Percentiles rank a stretch among this genome's conserved stretches.
Evolutionary conservation across 2,888 invertebrate genomes (phyloP).

Genomic region (Eupithecia subfuscata): DNA sequence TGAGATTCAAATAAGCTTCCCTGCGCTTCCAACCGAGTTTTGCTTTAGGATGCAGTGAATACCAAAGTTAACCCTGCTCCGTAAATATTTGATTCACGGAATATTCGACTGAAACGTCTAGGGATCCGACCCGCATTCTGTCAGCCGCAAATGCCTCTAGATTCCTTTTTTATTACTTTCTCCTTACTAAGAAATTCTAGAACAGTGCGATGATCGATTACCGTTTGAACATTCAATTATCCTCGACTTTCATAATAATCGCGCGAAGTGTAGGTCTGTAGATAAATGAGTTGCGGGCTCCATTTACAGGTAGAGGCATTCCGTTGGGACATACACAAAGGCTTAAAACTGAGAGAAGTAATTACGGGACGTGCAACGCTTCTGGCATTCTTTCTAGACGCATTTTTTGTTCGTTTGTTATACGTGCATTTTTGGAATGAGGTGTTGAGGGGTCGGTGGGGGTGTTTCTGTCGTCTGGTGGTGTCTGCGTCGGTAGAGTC

Average conservation of each 20-base stretch:
- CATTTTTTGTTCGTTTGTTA: conserved; percentile 67
- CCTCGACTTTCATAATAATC: conserved; percentile 47
- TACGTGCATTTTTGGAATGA: conserved; percentile 73
- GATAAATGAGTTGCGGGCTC: conserved; percentile 54
- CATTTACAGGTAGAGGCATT: conserved; percentile 61
- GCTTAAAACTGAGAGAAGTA: conserved; percentile 55
- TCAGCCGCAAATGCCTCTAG: conserved; percentile 44
- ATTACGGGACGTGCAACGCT: conserved; percentile 63
- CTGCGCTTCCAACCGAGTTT: conserved; percentile 33
- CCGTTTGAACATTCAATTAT: conserved; percentile 35
- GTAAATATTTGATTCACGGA: conserved; percentile 51
- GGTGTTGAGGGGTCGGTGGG: conserved; percentile 63
- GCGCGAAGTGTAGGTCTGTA: conserved; percentile 39
- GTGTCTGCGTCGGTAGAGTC: conserved; percentile 47
- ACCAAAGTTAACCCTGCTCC: conserved; percentile 42
- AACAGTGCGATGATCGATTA: conserved; percentile 37
- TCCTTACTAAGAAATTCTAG: conserved; percentile 34
- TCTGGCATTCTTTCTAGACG: conserved; percentile 65
- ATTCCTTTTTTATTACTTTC: conserved; percentile 48
- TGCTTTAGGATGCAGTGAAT: conserved; percentile 42
- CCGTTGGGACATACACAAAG: conserved; percentile 54
- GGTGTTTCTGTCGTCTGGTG: conserved; percentile 64
- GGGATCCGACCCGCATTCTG: conserved; percentile 45
- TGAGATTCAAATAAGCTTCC: conserved; percentile 36
- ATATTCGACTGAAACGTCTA: conserved; percentile 47